Percentiles rank a stretch among this genome's conserved stretches.
Evolutionary conservation across 2,797 vertebrate genomes (phyloP).

Genomic region (Sardinella longiceps): DNA sequence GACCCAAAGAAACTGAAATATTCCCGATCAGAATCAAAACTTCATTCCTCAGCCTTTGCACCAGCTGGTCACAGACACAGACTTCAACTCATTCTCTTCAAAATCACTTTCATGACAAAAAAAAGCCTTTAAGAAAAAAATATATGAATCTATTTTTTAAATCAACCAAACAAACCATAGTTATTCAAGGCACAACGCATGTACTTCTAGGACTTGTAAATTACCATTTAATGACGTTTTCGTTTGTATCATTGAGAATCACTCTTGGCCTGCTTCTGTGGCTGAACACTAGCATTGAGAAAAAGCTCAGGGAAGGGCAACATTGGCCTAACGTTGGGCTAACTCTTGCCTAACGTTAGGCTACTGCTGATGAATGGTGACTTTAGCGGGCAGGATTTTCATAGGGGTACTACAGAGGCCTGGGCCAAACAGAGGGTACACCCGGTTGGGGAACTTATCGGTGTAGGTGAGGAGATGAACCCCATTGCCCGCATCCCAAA

Average conservation of each 20-base stretch:
- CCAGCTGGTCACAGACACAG: no score
- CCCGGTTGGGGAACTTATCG: slow-evolving; percentile 50
- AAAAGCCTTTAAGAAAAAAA: no score
- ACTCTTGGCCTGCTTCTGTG: neutral
- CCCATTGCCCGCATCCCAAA: slow-evolving; percentile 69
- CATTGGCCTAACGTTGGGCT: neutral
- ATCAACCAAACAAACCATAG: neutral
- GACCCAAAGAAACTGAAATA: neutral
- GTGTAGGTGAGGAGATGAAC: slow-evolving; percentile 66
- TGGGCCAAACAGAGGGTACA: slow-evolving; percentile 63
- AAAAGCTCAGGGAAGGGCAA: neutral
- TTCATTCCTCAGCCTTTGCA: neutral
- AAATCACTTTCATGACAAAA: neutral
- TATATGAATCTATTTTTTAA: no score
- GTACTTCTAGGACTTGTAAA: neutral
- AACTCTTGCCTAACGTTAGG: neutral
- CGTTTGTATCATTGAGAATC: no score
- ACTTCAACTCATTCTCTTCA: no score
- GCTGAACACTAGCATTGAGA: neutral
- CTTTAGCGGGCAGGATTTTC: slow-evolving; percentile 52
- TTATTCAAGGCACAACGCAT: neutral
- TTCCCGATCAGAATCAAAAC: neutral
- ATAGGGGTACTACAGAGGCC: slow-evolving; percentile 58
- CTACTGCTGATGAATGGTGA: slow-evolving; percentile 48
- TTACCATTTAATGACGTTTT: neutral